Evolutionary conservation across 2,797 vertebrate genomes (phyloP).

Genomic region (Otolemur crassicaudatus): DNA sequence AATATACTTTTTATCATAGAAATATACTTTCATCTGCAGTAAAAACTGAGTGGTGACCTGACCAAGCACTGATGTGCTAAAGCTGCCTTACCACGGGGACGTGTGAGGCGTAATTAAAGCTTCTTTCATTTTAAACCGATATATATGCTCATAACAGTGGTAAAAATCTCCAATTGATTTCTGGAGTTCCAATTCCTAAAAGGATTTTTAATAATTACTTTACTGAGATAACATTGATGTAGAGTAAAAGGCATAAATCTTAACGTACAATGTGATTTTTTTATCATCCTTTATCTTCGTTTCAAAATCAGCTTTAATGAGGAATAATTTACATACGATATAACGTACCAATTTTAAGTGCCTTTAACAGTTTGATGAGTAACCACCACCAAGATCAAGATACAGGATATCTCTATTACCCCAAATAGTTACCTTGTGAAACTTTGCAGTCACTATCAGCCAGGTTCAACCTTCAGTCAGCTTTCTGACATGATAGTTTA

Average conservation of each 20-base stretch:
- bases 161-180: background rate
- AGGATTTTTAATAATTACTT: background rate
- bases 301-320: constrained; percentile 11
- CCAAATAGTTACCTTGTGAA: background rate
- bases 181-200: background rate
- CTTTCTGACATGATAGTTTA: background rate
- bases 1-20: background rate
- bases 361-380: background rate
- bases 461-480: background rate
- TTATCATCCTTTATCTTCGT: background rate
- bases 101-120: background rate
- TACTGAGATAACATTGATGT: background rate
- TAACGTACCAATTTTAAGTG: background rate
- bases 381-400: background rate
- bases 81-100: background rate
- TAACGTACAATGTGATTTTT: background rate
- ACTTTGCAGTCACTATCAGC: background rate
- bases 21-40: background rate
- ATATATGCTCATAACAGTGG: background rate
- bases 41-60: background rate
- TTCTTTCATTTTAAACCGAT: background rate
- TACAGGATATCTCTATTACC: background rate
- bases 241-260: background rate
- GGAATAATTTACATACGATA: background rate
- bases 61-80: background rate